Evolutionary conservation across 2,797 vertebrate genomes (phyloP).

Genomic region (Anniella stebbinsi): DNA sequence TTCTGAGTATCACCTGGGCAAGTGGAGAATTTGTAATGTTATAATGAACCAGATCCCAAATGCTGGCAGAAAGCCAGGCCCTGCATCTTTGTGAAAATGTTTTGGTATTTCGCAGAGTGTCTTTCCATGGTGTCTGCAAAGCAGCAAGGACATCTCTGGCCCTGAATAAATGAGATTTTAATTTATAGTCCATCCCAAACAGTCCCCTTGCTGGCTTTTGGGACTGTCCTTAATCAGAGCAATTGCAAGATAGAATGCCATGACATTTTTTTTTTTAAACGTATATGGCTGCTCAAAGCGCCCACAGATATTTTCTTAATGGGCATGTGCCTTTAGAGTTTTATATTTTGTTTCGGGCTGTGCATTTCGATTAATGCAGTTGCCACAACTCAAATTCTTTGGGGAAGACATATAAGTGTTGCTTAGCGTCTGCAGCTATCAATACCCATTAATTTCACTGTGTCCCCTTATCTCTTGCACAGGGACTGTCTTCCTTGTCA

Average conservation of each 20-base stretch:
- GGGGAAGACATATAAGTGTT: slow-evolving; percentile 6
- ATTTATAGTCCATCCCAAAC: slow-evolving; percentile 14
- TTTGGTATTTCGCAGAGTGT: background rate
- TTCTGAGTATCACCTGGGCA: background rate
- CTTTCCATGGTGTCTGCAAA: slow-evolving; percentile 17
- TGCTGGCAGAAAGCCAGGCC: background rate
- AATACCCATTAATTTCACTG: slow-evolving; percentile 35
- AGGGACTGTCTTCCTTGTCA: slow-evolving; percentile 34
- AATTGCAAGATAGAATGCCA: slow-evolving; percentile 35
- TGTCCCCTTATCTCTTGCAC: slow-evolving; percentile 23
- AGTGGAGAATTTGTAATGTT: background rate
- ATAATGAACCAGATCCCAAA: slow-evolving; percentile 26
- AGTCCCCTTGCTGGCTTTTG: slow-evolving; percentile 14
- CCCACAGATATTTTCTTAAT: slow-evolving; percentile 22
- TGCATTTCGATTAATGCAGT: slow-evolving; percentile 38
- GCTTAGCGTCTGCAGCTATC: slow-evolving; percentile 18
- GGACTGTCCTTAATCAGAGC: slow-evolving; percentile 11
- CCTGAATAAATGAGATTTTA: background rate
- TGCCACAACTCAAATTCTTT: slow-evolving; percentile 5
- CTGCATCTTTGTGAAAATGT: background rate
- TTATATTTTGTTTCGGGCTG: slow-evolving; percentile 15
- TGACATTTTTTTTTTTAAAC: slow-evolving; percentile 29
- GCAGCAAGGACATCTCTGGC: slow-evolving; percentile 39
- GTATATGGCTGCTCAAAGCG: slow-evolving; percentile 26
- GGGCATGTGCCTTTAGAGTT: background rate